A percentile compares a stretch with the other conserved stretches of the same genome.
phyloP scores from a whole-genome alignment of 1,140 invertebrate genomes.

The Amyelois transitella region DNA sequence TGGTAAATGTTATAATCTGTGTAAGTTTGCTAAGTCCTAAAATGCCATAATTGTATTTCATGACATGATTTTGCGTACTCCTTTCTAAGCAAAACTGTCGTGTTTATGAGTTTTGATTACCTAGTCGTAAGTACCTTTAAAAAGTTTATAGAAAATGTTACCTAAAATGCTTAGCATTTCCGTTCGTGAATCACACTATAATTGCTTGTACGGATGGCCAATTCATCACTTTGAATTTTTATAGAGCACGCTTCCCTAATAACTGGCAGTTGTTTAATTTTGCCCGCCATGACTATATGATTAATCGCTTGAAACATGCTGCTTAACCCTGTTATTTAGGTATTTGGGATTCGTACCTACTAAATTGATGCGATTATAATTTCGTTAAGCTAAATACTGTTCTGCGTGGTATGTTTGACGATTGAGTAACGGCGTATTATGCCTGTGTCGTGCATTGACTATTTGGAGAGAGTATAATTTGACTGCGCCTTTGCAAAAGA shows the following conservation, averaged over 20 bases:
- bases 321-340: constrained; percentile 24
- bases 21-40: too few species aligned
- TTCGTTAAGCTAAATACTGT: constrained; percentile 13
- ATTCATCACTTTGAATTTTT: constrained; percentile 30
- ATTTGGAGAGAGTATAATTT: constrained; percentile 26
- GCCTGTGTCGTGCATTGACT: constrained; percentile 45
- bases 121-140: too few species aligned
- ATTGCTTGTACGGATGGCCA: constrained; percentile 18
- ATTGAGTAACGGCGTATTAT: constrained; percentile 32
- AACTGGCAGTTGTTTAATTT: constrained; percentile 25
- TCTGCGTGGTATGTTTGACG: constrained; percentile 15
- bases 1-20: too few species aligned
- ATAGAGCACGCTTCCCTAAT: constrained; percentile 19
- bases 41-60: too few species aligned
- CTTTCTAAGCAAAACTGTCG: too few species aligned
- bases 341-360: constrained; percentile 17
- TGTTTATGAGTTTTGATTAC: too few species aligned
- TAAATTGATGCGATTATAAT: constrained; percentile 29
- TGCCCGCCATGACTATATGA: constrained; percentile 20
- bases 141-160: too few species aligned
- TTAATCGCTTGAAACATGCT: constrained; percentile 27
- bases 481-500: neutral
- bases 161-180: constrained; percentile 15
- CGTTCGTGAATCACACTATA: constrained; percentile 23
- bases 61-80: too few species aligned